Evolutionary conservation across 2,888 invertebrate species (phyloP).

Genomic region (Enoplolaimus lenunculus): DNA sequence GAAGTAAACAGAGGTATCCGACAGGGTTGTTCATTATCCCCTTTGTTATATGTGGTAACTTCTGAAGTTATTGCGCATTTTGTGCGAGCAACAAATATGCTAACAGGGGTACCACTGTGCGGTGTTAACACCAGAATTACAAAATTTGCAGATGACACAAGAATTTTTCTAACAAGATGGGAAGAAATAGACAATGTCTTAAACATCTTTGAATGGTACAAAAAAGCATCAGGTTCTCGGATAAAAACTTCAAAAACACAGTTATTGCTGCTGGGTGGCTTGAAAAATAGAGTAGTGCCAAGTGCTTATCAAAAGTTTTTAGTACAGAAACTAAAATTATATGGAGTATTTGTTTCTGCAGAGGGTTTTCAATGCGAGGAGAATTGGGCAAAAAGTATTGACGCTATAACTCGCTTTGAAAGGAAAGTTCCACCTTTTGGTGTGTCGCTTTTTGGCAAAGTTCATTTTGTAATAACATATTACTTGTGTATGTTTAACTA

Average conservation of each 20-base stretch:
- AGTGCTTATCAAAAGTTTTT: not conserved
- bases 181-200: not conserved
- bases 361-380: too few relatives aligned
- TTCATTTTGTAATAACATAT: too few relatives aligned
- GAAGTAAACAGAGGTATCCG: not conserved
- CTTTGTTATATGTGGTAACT: not conserved
- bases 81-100: not conserved
- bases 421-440: too few relatives aligned
- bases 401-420: too few relatives aligned
- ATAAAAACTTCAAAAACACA: not conserved
- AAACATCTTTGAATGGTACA: not conserved
- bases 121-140: not conserved
- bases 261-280: not conserved
- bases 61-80: not conserved
- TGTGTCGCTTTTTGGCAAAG: too few relatives aligned
- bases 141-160: constrained; percentile 10
- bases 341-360: too few relatives aligned
- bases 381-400: too few relatives aligned
- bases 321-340: not conserved
- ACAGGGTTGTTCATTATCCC: not conserved
- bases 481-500: too few relatives aligned
- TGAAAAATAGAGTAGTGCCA: not conserved
- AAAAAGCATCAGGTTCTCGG: not conserved
- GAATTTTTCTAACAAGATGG: constrained; percentile 4
- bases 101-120: not conserved